Percentiles rank a stretch among this genome's conserved stretches.
These are phyloP conservation scores for Pipistrellus kuhlii DNA, from an alignment of 2,797 vertebrate genomes.

Conservation along the genomic window DNA sequence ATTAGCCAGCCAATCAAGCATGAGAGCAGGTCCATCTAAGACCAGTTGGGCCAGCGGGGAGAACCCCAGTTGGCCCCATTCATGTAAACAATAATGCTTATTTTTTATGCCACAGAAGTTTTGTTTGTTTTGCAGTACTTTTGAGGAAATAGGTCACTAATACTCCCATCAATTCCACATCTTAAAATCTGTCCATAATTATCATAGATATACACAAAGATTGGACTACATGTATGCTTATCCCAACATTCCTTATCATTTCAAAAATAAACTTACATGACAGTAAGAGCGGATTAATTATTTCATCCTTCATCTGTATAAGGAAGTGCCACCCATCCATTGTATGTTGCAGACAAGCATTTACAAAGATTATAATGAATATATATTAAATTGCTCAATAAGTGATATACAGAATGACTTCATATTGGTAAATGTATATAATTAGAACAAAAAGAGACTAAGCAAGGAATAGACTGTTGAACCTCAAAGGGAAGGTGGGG, in stretches of 20 bases:
- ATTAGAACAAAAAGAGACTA: neutral
- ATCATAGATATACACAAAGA: neutral
- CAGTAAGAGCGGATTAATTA: neutral
- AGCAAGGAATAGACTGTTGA: too few relatives aligned
- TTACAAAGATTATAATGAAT: slow-evolving; percentile 27
- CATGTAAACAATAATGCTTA: neutral
- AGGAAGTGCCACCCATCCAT: neutral
- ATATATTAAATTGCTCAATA: neutral
- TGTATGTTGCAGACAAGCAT: neutral
- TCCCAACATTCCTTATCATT: neutral
- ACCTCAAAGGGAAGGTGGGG: too few relatives aligned
- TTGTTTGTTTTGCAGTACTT: neutral
- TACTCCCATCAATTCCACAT: neutral
- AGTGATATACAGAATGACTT: neutral
- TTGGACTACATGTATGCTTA: neutral
- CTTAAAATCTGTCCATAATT: slow-evolving; percentile 13
- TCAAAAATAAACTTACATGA: neutral
- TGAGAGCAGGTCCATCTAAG: neutral
- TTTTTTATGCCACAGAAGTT: neutral
- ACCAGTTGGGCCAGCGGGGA: neutral
- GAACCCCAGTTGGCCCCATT: neutral
- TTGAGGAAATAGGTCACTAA: neutral
- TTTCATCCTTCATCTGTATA: neutral
- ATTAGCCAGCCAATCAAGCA: neutral
- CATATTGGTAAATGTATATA: neutral